phyloP scores from a whole-genome alignment of 1,140 invertebrate species.

The Lasioglossum albipes region DNA sequence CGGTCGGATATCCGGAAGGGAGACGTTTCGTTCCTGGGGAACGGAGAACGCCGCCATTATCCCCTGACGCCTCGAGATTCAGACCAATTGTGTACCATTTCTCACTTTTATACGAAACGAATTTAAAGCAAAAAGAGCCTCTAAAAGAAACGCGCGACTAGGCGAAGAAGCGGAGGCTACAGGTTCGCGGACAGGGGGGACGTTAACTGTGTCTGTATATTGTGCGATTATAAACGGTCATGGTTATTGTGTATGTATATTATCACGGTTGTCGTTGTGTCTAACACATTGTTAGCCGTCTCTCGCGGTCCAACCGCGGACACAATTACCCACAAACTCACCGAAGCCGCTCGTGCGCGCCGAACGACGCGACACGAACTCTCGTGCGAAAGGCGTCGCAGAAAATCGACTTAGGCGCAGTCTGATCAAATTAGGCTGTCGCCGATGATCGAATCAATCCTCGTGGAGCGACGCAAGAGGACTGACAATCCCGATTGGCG shows the following conservation, averaged over 20 bases:
- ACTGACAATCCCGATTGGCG: too few relatives aligned
- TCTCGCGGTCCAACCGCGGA: conserved; percentile 12
- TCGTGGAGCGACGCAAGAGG: too few relatives aligned
- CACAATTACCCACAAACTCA: not conserved
- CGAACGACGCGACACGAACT: not conserved
- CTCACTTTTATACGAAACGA: conserved; percentile 71
- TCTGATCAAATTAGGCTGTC: not conserved
- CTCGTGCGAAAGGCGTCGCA: too few relatives aligned
- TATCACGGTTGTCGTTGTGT: conserved; percentile 37
- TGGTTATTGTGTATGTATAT: conserved; percentile 49
- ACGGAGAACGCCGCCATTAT: not conserved
- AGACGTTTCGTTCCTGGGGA: not conserved
- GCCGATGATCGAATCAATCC: too few relatives aligned
- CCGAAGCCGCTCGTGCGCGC: not conserved
- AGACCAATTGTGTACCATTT: conserved; percentile 69
- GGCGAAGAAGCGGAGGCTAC: conserved; percentile 19
- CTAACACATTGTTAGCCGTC: conserved; percentile 51
- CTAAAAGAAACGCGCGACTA: not conserved
- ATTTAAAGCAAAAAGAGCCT: conserved; percentile 17
- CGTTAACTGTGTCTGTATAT: conserved; percentile 57
- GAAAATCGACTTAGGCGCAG: not conserved
- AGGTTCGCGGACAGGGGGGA: conserved; percentile 45
- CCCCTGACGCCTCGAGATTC: conserved; percentile 36
- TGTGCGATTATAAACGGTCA: conserved; percentile 38
- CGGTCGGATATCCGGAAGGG: not conserved